Conservation (phyloP, 2,113 vertebrate species). For the Pithys albifrons region DNA sequence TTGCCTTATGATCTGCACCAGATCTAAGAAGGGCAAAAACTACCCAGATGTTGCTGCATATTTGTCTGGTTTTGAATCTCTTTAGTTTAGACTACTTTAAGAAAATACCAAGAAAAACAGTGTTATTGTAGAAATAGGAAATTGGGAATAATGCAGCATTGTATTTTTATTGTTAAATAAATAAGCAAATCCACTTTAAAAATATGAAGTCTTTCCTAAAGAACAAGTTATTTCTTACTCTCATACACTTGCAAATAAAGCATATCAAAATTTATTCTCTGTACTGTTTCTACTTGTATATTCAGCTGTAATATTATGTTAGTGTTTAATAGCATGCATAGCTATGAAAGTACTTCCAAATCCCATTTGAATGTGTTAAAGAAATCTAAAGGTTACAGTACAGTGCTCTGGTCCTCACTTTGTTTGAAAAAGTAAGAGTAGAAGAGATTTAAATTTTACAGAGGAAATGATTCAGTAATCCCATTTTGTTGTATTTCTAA, state of each 20-base stretch:
- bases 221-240: neutral
- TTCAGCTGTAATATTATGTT: conserved; percentile 1
- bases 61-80: neutral
- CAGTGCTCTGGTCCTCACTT: neutral
- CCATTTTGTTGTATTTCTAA: neutral
- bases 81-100: neutral
- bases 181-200: neutral
- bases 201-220: neutral
- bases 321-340: neutral
- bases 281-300: neutral
- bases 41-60: conserved; percentile 1
- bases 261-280: neutral
- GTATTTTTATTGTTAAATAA: neutral
- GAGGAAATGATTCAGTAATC: neutral
- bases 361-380: neutral
- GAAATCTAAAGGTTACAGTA: conserved; percentile 1
- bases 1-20: neutral
- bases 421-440: neutral
- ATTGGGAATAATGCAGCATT: neutral
- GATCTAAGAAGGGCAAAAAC: conserved; percentile 2
- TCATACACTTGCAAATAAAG: neutral
- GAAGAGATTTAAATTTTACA: neutral
- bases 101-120: neutral
- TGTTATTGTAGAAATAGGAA: neutral
- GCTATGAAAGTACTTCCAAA: neutral